Base-by-base conservation (phyloP, 2,797 vertebrate genomes). In the Pseudochirops cupreus region DNA sequence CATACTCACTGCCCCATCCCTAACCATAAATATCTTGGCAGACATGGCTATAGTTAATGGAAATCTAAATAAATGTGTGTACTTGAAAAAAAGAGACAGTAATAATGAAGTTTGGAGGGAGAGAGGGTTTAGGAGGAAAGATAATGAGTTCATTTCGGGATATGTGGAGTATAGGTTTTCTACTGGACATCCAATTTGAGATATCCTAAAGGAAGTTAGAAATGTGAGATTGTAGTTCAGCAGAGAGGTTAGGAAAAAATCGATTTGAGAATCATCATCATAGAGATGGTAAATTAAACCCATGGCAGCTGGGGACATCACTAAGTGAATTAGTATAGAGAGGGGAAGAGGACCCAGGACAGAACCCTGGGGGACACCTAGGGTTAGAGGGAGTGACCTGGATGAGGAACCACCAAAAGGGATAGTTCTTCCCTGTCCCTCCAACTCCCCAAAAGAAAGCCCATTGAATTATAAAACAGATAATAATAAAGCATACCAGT, bases 11-110 rank as follows among this genome's bases (percentile, higher is more conserved):
- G 90, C 9, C 28, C 87, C 39, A 56, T 56, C 53, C 58, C 21
- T 7, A 5, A 21, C 55, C 28, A 55, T 16, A 67, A n/a, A 67
- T 67, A 67, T 67, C 31, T 33, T 5, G 31, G 53, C 56, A 74
- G 56, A 56, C 9, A 67, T n/a, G 33, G 62, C 33, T 67, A 26
- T 9, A 0, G 18, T 53, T 31, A 3, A 29, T 50, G 26, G 54
- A 57, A 50, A 7, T n/a, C 52, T 52, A 62, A 97, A 94, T 96
- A 94, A 95, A 98, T 91, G 91, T 3, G 5, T 12, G 24, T 46
- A 10, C 56, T 67, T 46, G 57, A 29, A 90, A 57, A 14, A 56
- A 39, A 91, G 62, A 0, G 2, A 50, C 87, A 67, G 14, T 67
- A 67, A 67, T 67, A 67, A 6, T 24, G 14, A 67, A 67, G 4